Conservation (phyloP, 2,888 invertebrate genomes). For the Dusona sp. region DNA sequence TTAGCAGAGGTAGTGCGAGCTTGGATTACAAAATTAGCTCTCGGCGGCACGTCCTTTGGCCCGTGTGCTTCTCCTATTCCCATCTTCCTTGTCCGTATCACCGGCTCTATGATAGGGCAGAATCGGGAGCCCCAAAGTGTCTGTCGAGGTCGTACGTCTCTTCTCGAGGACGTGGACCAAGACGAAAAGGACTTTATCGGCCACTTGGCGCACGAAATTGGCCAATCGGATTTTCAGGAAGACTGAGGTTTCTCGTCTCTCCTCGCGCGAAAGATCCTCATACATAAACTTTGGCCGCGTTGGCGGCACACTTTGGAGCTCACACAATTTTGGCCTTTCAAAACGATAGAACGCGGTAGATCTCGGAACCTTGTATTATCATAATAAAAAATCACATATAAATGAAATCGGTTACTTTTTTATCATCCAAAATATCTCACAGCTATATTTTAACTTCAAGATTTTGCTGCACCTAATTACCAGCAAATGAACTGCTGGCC, state of each 20-base stretch:
- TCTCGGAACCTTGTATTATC: constrained; percentile 35
- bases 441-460: background rate
- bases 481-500: background rate
- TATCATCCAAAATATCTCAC: background rate
- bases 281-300: constrained; percentile 48
- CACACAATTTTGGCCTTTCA: constrained; percentile 41
- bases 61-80: constrained; percentile 72
- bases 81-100: constrained; percentile 69
- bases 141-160: constrained; percentile 74
- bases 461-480: background rate
- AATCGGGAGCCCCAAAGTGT: constrained; percentile 74
- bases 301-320: constrained; percentile 49
- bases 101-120: constrained; percentile 69
- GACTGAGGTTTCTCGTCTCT: constrained; percentile 34
- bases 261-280: constrained; percentile 36
- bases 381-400: background rate
- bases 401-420: background rate
- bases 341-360: background rate
- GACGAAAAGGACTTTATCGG: constrained; percentile 78
- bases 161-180: constrained; percentile 74
- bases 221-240: constrained; percentile 73
- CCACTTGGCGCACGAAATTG: constrained; percentile 77
- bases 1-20: constrained; percentile 80
- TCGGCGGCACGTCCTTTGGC: constrained; percentile 69
- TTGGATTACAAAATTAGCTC: constrained; percentile 82